Evolutionary conservation across 2,888 invertebrate genomes (phyloP).

Genomic region (Mystacides longicornis): DNA sequence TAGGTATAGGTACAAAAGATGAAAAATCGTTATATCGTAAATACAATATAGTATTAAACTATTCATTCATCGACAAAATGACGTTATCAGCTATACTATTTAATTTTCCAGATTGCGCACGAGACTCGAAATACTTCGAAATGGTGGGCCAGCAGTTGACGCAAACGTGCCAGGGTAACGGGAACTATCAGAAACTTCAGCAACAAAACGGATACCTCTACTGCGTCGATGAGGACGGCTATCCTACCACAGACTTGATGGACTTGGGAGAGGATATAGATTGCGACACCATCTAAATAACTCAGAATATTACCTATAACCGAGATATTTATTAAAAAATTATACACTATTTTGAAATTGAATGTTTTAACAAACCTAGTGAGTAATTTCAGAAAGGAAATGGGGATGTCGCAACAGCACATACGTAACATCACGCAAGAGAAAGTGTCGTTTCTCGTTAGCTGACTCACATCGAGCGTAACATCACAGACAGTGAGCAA

Average conservation of each 20-base stretch:
- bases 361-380: too few relatives aligned
- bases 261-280: constrained; percentile 15
- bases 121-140: constrained; percentile 48
- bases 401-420: too few relatives aligned
- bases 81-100: neutral
- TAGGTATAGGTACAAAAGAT: too few relatives aligned
- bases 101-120: constrained; percentile 51
- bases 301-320: neutral
- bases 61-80: too few relatives aligned
- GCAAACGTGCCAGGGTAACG: constrained; percentile 46
- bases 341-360: too few relatives aligned
- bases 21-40: too few relatives aligned
- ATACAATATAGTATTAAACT: too few relatives aligned
- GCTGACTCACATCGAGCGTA: too few relatives aligned
- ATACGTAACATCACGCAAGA: too few relatives aligned
- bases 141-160: constrained; percentile 42
- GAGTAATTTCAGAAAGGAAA: too few relatives aligned
- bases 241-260: constrained; percentile 30
- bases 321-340: neutral
- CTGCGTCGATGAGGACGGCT: constrained; percentile 58
- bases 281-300: constrained; percentile 10
- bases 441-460: too few relatives aligned
- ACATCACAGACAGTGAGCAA: too few relatives aligned
- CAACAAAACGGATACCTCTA: constrained; percentile 44
- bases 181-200: constrained; percentile 53